Evolutionary conservation across 2,888 invertebrate genomes (phyloP), one percentile per base, ranked within the genome.

Genomic region (Beris chalybata): DNA sequence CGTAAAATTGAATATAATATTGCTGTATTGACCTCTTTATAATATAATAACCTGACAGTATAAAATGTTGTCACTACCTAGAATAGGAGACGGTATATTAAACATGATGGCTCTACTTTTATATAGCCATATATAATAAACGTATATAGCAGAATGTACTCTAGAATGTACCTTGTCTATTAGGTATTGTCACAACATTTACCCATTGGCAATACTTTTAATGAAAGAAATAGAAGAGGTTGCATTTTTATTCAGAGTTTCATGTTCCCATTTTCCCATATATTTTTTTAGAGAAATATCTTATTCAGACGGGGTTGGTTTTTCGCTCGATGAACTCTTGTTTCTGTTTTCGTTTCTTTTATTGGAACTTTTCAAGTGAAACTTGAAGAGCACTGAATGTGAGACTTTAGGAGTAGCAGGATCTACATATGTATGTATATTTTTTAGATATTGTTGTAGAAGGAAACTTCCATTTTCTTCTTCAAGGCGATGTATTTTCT

Each of bases 291-390:
- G 38, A 38, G 38, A 38, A 38, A 38, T 12, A 61, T 38, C 22
- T n/a, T 52, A 61, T 61, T 61, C 52, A 47, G 61, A 61, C 61
- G 38, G 38, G 52, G 52, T 30, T 61, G 61, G 61, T 61, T 61
- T 50, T 50, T 61, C 61, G 61, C 61, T 61, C 61, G 61, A 61
- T 61, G 61, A 61, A 61, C 61, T 61, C 61, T 61, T 52, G 61
- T 50, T 52, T 61, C 61, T 61, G 6, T 47, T 61, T 61, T 61
- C 61, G 50, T 52, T 61, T 61, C 61, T 61, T 52, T 61, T 61
- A 61, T 61, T 61, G 61, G 50, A 61, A 61, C 61, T 15, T 61
- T 61, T 61, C 61, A 61, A 61, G 61, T 52, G 61, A 61, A 52
- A 61, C 22, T 52, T 61, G 61, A 61, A 61, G 61, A 52, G 61